A percentile compares a stretch with the other conserved stretches of the same genome.
These are phyloP conservation scores for Meteorus cinctellus DNA, from an alignment of 2,888 invertebrate genomes.

Conservation along the genomic window DNA sequence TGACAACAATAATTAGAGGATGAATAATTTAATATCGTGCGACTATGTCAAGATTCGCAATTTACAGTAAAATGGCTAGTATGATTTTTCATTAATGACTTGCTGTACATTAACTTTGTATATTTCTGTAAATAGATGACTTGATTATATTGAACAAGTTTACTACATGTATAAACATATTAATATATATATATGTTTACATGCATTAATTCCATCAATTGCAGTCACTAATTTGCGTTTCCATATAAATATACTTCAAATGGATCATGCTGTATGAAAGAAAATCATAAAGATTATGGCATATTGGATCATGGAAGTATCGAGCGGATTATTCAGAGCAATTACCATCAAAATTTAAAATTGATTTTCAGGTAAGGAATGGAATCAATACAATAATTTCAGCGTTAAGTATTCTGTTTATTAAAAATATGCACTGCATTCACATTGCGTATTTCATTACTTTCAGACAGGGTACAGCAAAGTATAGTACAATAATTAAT, in stretches of 20 bases:
- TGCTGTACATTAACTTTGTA: slow-evolving; percentile 59
- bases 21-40: neutral
- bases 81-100: slow-evolving; percentile 56
- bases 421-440: slow-evolving; percentile 72
- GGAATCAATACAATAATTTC: neutral
- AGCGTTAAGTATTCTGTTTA: slow-evolving; percentile 68
- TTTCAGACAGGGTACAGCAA: slow-evolving; percentile 66
- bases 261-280: slow-evolving; percentile 55
- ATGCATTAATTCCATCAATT: slow-evolving; percentile 57
- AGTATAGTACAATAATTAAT: slow-evolving; percentile 61
- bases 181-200: slow-evolving; percentile 54
- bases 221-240: slow-evolving; percentile 54
- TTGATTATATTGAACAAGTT: slow-evolving; percentile 56
- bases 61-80: slow-evolving; percentile 13
- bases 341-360: neutral
- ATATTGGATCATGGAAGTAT: neutral
- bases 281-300: slow-evolving; percentile 47
- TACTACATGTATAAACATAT: slow-evolving; percentile 56
- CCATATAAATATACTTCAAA: slow-evolving; percentile 56
- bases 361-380: neutral
- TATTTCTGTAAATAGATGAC: slow-evolving; percentile 59
- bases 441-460: slow-evolving; percentile 69
- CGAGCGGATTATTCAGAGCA: neutral
- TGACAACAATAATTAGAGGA: slow-evolving; percentile 1
- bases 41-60: neutral